Conservation (phyloP, 2,797 vertebrate species). For the Xenopus petersii region DNA sequence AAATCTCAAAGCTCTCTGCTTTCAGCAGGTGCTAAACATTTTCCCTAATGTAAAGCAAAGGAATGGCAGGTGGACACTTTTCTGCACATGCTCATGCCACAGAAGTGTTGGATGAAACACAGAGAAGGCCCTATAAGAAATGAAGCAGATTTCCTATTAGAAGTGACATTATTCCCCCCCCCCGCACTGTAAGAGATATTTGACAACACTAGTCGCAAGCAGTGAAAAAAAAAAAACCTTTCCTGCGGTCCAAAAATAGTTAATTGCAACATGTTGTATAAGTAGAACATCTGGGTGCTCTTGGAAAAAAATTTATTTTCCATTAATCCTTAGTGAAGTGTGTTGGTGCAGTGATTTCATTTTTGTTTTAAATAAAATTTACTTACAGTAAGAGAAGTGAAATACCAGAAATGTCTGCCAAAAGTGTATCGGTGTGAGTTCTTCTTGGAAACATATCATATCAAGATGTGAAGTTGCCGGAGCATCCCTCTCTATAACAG, state of each 20-base stretch:
- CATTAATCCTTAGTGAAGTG: not conserved
- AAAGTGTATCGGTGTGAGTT: not conserved
- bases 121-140: constrained; percentile 31
- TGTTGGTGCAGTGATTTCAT: constrained; percentile 19
- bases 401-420: constrained; percentile 29
- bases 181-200: constrained; percentile 9
- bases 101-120: constrained; percentile 35
- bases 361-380: constrained; percentile 13
- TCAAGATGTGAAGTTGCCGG: too few relatives aligned
- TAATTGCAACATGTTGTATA: constrained; percentile 4
- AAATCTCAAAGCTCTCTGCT: constrained; percentile 31
- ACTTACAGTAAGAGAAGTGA: constrained; percentile 29
- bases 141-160: constrained; percentile 40
- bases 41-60: constrained; percentile 21
- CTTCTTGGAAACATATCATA: constrained; percentile 13
- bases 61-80: constrained; percentile 39
- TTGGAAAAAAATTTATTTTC: constrained; percentile 13
- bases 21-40: constrained; percentile 38
- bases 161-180: constrained; percentile 20
- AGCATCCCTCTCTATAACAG: not conserved
- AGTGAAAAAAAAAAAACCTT: not conserved
- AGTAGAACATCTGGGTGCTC: constrained; percentile 34
- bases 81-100: constrained; percentile 15
- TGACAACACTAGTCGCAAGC: constrained; percentile 9
- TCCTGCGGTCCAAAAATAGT: not conserved